Evolutionary conservation across 2,113 vertebrate genomes (phyloP).

Genomic region (Actinemys pallida): DNA sequence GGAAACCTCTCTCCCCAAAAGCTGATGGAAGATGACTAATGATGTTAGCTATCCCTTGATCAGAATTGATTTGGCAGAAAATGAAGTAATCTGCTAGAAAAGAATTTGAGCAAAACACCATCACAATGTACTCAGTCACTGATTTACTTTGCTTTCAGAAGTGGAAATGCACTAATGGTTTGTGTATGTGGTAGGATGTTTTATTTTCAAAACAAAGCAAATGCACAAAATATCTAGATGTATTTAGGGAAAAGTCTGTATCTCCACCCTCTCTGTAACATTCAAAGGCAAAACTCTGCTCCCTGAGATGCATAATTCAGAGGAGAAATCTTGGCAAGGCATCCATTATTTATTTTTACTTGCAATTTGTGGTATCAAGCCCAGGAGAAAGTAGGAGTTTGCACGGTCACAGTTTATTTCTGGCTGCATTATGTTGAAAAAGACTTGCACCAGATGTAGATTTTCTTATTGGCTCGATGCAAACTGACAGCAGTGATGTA

Average conservation of each 20-base stretch:
- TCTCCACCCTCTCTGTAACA: rapidly evolving
- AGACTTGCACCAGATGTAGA: not conserved
- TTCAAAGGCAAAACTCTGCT: not conserved
- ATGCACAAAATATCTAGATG: rapidly evolving
- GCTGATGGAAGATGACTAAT: constrained; percentile 20
- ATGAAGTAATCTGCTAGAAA: constrained; percentile 32
- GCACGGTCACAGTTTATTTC: not conserved
- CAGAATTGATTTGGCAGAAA: constrained; percentile 2
- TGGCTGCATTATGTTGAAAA: not conserved
- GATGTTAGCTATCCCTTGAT: constrained; percentile 11
- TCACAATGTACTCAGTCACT: not conserved
- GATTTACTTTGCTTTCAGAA: constrained; percentile 2
- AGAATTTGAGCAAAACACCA: not conserved
- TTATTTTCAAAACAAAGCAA: not conserved
- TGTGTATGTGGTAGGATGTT: not conserved
- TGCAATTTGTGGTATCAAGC: not conserved
- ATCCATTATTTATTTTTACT: not conserved
- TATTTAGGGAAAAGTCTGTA: not conserved
- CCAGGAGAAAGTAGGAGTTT: not conserved
- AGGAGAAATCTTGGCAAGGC: not conserved
- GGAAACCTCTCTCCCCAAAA: constrained; percentile 21
- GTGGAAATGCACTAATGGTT: not conserved
- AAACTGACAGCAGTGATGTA: not conserved
- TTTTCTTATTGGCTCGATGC: not conserved
- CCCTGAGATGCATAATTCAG: rapidly evolving